Evolutionary conservation across 2,888 invertebrate genomes (phyloP), one percentile per base, ranked within the genome.

Genomic region (Phaedon cochleariae): DNA sequence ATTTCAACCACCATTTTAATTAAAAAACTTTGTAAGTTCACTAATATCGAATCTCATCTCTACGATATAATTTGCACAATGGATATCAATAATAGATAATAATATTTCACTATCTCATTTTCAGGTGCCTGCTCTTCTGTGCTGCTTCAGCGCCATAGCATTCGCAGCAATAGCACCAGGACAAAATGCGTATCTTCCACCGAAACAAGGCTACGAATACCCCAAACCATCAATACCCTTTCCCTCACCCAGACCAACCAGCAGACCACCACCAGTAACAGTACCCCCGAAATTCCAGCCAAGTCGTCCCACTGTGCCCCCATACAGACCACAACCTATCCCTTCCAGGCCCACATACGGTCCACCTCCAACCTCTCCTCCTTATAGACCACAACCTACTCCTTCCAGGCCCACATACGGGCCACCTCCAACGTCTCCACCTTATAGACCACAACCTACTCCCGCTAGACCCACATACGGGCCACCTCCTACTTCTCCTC

Each of bases 111-210:
- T n/a, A n/a, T n/a, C n/a, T n/a, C n/a, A n/a, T 34, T 73, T 72
- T 69, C 85, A 89, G 88, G 85, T 87, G 83, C 83, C 84, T 78
- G 77, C 87, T 58, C 82, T 85, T 18, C 81, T 85, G 63, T 76
- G 85, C 63, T 83, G 86, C 64, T 82, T 85, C 7, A 82, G 84
- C 54, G 81, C 84, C 57, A 77, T 85, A 64, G 77, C 86, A 68
- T 73, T 73, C 58, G 86, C 86, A 69, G 85, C 88, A 73, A 86
- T 87, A 58, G 85, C 87, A 49, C 89, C 90, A 1, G 90, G 90
- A 12, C 88, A 89, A 67, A 91, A 92, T 79, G 90, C 90, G 62
- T 94, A 94, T 84, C 87, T 94, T 59, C 94, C 94, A 18, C 88
- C 88, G 2, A 89, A 87, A 77, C 89, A 90, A 73, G 92, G 92